Percentiles rank a stretch among this genome's conserved stretches.
These are phyloP conservation scores for Agrochola macilenta DNA, from an alignment of 2,888 invertebrate species.

Conservation along the genomic window DNA sequence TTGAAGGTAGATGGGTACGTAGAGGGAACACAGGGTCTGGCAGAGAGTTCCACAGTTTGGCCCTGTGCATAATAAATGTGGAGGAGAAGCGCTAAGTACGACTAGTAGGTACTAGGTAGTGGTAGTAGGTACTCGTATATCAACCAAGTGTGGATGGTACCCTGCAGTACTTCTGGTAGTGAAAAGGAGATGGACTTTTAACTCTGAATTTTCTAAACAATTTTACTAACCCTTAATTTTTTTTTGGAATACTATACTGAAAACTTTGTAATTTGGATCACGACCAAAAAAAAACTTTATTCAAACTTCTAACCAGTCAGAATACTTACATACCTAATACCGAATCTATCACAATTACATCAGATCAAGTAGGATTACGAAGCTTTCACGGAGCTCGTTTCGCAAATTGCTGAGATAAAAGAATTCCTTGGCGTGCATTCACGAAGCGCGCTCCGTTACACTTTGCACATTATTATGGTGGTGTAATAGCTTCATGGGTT, in stretches of 20 bases:
- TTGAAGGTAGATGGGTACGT: not conserved
- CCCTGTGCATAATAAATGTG: not conserved
- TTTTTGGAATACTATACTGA: not conserved
- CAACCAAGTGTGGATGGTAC: not conserved
- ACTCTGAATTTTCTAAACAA: not conserved
- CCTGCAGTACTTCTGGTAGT: not conserved
- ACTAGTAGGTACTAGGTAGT: no score
- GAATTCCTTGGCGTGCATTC: slow-evolving; percentile 72
- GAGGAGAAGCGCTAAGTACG: not conserved
- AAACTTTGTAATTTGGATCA: not conserved
- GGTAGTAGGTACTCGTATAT: no score
- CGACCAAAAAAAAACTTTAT: not conserved
- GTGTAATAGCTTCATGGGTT: slow-evolving; percentile 65
- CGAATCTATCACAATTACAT: slow-evolving; percentile 66
- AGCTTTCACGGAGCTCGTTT: slow-evolving; percentile 70
- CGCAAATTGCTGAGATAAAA: slow-evolving; percentile 75
- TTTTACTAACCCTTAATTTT: not conserved
- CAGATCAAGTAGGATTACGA: slow-evolving; percentile 67
- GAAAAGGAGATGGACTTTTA: not conserved
- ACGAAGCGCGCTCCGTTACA: slow-evolving; percentile 68
- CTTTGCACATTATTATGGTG: slow-evolving; percentile 68
- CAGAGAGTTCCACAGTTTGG: not conserved
- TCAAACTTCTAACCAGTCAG: not conserved
- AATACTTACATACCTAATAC: slow-evolving; percentile 18
- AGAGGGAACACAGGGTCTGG: not conserved